Evolutionary conservation across 2,113 vertebrate genomes (phyloP).

Genomic region (Corythaixoides concolor): DNA sequence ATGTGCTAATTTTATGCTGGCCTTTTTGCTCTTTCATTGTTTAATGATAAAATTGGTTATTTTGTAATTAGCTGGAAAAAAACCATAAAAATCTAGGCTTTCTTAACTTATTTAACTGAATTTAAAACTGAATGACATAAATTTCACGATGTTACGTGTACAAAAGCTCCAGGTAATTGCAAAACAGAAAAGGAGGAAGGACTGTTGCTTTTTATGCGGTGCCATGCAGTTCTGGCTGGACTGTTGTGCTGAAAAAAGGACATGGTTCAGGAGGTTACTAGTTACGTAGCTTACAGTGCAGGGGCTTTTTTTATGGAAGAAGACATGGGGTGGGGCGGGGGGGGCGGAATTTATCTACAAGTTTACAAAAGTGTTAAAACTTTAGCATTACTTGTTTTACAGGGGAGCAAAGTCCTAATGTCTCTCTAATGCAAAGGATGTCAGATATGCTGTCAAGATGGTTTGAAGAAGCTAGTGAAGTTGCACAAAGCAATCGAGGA

Average conservation of each 20-base stretch:
- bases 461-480: slow-evolving; percentile 98
- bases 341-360: too few relatives aligned
- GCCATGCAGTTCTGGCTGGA: not conserved
- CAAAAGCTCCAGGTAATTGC: not conserved
- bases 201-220: not conserved
- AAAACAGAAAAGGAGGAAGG: not conserved
- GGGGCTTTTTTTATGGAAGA: not conserved
- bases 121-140: not conserved
- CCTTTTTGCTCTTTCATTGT: not conserved
- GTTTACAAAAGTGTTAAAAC: not conserved
- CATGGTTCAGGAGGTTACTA: not conserved
- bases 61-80: not conserved
- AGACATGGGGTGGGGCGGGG: not conserved
- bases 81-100: not conserved
- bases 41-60: not conserved
- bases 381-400: slow-evolving; percentile 7
- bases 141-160: not conserved
- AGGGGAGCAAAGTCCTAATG: slow-evolving; percentile 96
- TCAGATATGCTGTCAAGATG: slow-evolving; percentile 98
- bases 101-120: not conserved
- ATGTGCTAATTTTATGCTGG: not conserved
- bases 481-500: slow-evolving; percentile 89
- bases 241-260: not conserved
- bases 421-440: slow-evolving; percentile 99
- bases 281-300: not conserved